Base-by-base conservation (phyloP, 2,113 vertebrate species). In the Colinus virginianus region DNA sequence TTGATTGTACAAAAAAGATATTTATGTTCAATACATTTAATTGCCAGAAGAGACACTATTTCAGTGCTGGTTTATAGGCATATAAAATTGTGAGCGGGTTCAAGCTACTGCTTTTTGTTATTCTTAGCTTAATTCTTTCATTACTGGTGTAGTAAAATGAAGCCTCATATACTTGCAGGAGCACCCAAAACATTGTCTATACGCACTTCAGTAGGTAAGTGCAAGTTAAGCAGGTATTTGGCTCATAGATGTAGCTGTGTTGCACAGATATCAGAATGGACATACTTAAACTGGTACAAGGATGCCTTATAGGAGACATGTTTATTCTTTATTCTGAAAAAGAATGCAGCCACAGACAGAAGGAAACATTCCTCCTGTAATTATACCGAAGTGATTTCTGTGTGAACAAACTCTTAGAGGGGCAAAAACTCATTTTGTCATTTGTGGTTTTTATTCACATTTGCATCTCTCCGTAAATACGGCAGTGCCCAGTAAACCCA, bases 1-100 rank as follows among this genome's bases (percentile, higher is more conserved):
- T 83, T 40, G 14, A 53, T 58, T 81, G 90, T 64, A 80, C 63
- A 56, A n/a, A 56, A 28, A 59, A 77, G 46, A 25, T 72, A 9
- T 70, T 91, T 90, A 32, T 18, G 25, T 84, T 95, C 25, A 46
- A 22, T 56, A 62, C 91, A 88, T 96, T 96, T 96, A 83, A 28
- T 78, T 88, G 63, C 77, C 45, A 56, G 46, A 64, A 66, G 69
- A 85, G 63, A 94, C 85, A 93, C 92, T 38, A 25, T 70, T 83
- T 64, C 30, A 9, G 2, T 55, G 36, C 18, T 53, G 15, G 30
- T 70, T 84, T 79, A 45, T 25, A 56, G 85, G 15, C 16, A 4
- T 55, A 49, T 15, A 34, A 45, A 38, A 83, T 83, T 38, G 38
- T 64, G 49, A 67, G 59, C 51, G 56, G 28, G 64, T 82, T 40